Conservation (phyloP, 2,888 invertebrate species). For the Acleris laterana region DNA sequence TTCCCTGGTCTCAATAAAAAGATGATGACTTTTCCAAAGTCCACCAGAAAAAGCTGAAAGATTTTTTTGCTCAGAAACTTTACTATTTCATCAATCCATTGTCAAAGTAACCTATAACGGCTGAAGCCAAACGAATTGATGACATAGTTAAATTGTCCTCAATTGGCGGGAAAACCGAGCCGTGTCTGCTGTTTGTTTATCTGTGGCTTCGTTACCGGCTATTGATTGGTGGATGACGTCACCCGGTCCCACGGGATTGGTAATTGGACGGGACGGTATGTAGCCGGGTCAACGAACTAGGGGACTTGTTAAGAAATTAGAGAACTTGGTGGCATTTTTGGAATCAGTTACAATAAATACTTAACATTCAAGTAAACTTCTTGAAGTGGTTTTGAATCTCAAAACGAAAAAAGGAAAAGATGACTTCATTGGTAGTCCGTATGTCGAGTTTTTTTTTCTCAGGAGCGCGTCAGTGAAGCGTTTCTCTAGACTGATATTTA, state of each 20-base stretch:
- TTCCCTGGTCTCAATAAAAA: background rate
- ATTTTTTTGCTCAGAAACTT: no score
- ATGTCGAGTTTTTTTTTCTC: no score
- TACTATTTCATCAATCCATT: no score
- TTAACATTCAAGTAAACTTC: background rate
- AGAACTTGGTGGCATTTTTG: background rate
- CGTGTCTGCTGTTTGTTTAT: constrained; percentile 1
- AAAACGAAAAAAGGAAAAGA: no score
- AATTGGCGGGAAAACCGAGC: background rate
- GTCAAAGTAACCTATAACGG: background rate
- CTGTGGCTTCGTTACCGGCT: constrained; percentile 12
- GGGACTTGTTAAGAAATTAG: background rate
- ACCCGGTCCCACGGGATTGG: constrained; percentile 10
- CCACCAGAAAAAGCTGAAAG: no score
- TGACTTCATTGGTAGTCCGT: no score
- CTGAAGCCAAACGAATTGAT: background rate
- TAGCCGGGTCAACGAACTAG: constrained; percentile 5
- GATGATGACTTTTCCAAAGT: no score
- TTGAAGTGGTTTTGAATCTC: background rate
- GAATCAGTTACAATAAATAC: background rate
- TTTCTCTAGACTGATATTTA: no score
- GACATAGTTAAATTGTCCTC: background rate
- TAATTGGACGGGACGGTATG: constrained; percentile 14
- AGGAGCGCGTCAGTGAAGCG: no score
- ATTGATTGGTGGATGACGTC: constrained; percentile 14